Evolutionary conservation across 2,113 vertebrate species (phyloP), one percentile per base, ranked within the genome.

Genomic region (Pleuronectes platessa): DNA sequence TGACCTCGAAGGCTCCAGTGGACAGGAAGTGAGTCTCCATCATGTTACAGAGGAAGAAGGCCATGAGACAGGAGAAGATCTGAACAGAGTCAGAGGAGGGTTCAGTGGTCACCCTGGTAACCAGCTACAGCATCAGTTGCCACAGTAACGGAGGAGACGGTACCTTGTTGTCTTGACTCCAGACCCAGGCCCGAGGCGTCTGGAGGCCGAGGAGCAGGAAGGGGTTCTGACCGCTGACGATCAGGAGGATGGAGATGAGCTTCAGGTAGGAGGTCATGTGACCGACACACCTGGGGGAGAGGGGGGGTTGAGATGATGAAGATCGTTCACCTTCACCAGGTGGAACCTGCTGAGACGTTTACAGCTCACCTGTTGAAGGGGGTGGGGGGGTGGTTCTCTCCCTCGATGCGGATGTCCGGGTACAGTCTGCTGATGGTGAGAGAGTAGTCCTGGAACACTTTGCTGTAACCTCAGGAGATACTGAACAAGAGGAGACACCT

Each of bases 101-200:
- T 3, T 45, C 24, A 59, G 37, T 1, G 3, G 0, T 56, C 71
- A 13, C 27, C 2, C 1, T 23, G 37, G 65, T 49, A 27, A 68
- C n/a, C 14, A n/a, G 5, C 51, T 12, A 11, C 8, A 61, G 2
- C 18, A 53, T 42, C 20, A 3, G 56, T 73, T 58, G 26, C 40
- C 11, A 0, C 12, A 23, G 72, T 9, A 37, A 73, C 47, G 18
- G 5, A 3, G 37, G 31, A 0, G 23, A 61, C 15, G 23, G 21
- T 76, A 94, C 94, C 93, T 95, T 95, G 90, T 95, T 95, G 72
- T 95, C 93, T 82, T 95, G 94, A 66, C 86, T 92, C 94, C 94
- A 95, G 61, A 60, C 87, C 94, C 94, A 95, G 71, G 85, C 74
- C 21, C 84, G 62, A 18, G 93, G 93, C 14, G 93, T 93, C 51